Percentiles rank a stretch among this genome's conserved stretches.
Evolutionary conservation across 2,888 invertebrate genomes (phyloP).

Genomic region (Apotomis capreana): DNA sequence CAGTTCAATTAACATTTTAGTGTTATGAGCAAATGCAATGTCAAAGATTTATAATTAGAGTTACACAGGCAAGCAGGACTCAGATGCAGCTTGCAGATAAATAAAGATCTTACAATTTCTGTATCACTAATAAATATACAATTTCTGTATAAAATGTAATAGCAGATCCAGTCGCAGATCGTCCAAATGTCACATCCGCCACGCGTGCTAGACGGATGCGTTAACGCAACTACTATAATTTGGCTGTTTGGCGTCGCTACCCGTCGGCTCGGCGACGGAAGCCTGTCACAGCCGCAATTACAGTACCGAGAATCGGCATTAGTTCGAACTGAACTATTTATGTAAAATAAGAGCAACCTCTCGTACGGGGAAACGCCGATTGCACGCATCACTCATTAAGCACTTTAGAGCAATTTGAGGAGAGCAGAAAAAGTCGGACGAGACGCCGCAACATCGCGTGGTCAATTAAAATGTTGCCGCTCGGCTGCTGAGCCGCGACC

Average conservation of each 20-base stretch:
- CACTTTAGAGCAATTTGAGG: slow-evolving; percentile 83
- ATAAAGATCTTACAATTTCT: too few species aligned
- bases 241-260: slow-evolving; percentile 71
- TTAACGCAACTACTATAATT: slow-evolving; percentile 81
- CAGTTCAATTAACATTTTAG: too few species aligned
- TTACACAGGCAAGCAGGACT: too few species aligned
- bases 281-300: slow-evolving; percentile 82
- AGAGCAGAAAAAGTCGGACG: slow-evolving; percentile 79
- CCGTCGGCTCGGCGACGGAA: slow-evolving; percentile 78
- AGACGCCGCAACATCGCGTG: slow-evolving; percentile 79
- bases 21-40: too few species aligned
- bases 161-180: slow-evolving; percentile 48
- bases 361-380: slow-evolving; percentile 81
- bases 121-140: too few species aligned
- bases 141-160: neutral
- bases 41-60: too few species aligned
- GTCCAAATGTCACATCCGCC: slow-evolving; percentile 71
- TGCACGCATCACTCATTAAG: slow-evolving; percentile 84
- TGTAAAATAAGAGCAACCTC: slow-evolving; percentile 80
- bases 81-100: too few species aligned
- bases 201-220: slow-evolving; percentile 65
- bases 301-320: slow-evolving; percentile 82
- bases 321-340: slow-evolving; percentile 81
- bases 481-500: slow-evolving; percentile 58
- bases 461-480: slow-evolving; percentile 80